phyloP scores from a whole-genome alignment of 2,113 vertebrate genomes.

The Pao palembangensis region DNA sequence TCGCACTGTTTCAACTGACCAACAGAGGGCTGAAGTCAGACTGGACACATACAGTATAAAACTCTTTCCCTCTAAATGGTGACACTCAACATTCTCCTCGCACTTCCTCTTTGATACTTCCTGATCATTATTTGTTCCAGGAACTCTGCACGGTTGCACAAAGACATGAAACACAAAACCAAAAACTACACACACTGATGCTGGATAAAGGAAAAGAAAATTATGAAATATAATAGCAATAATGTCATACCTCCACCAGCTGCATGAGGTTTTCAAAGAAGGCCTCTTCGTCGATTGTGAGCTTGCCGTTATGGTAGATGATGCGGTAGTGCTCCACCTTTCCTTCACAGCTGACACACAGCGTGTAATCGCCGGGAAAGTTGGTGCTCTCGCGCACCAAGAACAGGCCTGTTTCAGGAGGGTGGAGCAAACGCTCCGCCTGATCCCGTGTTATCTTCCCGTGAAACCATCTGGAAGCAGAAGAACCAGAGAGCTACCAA shows the following conservation, averaged over 20 bases:
- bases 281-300: conserved; percentile 91
- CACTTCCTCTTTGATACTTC: conserved; percentile 74
- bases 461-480: conserved; percentile 87
- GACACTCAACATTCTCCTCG: conserved; percentile 38
- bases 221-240: background rate
- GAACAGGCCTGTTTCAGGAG: conserved; percentile 88
- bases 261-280: conserved; percentile 98
- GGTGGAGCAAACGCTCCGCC: conserved; percentile 85
- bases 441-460: conserved; percentile 96
- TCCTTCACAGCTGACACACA: conserved; percentile 93
- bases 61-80: background rate
- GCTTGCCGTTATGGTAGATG: conserved; percentile 89
- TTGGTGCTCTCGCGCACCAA: conserved; percentile 97
- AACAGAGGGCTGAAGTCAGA: conserved; percentile 35
- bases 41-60: too few relatives aligned
- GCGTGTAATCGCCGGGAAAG: conserved; percentile 95
- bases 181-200: background rate
- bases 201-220: background rate
- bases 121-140: conserved; percentile 74
- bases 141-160: conserved; percentile 54
- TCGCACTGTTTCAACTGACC: conserved; percentile 11
- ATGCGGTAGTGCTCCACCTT: conserved; percentile 99
- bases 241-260: conserved; percentile 86
- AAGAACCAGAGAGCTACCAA: background rate
- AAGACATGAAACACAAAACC: conserved; percentile 15